These are phyloP conservation scores for Stichopus chloronotus DNA, from an alignment of 35 echinoderm and acorn worm genomes.

Conservation along the genomic window DNA sequence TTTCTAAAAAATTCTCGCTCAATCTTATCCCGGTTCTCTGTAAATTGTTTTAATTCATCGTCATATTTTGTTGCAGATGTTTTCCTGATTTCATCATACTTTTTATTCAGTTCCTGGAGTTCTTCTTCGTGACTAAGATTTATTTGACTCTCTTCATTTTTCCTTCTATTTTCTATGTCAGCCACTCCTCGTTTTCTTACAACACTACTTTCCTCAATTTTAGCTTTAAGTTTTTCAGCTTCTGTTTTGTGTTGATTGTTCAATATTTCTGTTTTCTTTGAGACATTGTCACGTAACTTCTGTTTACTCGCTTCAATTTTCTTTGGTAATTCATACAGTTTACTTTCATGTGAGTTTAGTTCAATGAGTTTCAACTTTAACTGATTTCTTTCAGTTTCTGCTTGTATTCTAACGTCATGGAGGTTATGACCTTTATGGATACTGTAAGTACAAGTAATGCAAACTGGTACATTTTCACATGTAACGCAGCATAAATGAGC, in stretches of 20 bases:
- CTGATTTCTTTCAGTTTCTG: neutral
- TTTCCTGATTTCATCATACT: neutral
- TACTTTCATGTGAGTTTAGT: neutral
- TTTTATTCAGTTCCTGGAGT: neutral
- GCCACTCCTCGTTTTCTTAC: neutral
- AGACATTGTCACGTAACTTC: neutral
- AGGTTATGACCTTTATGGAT: constrained; percentile 29
- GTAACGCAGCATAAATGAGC: constrained; percentile 4
- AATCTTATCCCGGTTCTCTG: neutral
- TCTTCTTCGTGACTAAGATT: neutral
- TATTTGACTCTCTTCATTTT: neutral
- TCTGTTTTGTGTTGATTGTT: neutral
- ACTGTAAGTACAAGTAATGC: constrained; percentile 17
- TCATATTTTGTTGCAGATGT: neutral
- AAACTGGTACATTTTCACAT: constrained; percentile 24
- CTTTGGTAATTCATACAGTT: neutral
- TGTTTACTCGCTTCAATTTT: neutral
- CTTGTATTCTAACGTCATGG: neutral
- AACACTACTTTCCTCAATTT: neutral
- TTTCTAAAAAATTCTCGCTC: neutral
- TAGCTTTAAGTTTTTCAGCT: neutral
- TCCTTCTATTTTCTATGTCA: neutral
- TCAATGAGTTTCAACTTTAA: neutral
- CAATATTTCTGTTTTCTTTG: neutral
- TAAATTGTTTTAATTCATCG: neutral